Evolutionary conservation across 2,888 invertebrate genomes (phyloP).

Genomic region (Abrostola triplasia): DNA sequence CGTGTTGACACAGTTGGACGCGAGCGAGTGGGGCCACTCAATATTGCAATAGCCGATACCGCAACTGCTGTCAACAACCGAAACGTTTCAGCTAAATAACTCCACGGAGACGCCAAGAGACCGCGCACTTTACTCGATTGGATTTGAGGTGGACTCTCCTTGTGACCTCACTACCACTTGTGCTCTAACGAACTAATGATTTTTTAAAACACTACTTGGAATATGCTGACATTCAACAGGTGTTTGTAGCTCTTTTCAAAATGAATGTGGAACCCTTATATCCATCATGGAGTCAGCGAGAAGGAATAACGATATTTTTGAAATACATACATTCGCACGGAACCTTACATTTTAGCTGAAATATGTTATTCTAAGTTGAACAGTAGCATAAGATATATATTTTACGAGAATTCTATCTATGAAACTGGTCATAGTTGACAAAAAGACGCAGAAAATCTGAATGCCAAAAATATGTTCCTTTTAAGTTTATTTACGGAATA

Average conservation of each 20-base stretch:
- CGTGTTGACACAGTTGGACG: constrained; percentile 50
- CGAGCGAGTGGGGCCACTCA: constrained; percentile 51
- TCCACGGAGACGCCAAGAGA: constrained; percentile 70
- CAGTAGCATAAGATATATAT: constrained; percentile 37
- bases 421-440: constrained; percentile 50
- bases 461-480: constrained; percentile 61
- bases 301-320: constrained; percentile 35
- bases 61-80: constrained; percentile 75
- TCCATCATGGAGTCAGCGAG: constrained; percentile 22
- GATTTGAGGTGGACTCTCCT: constrained; percentile 77
- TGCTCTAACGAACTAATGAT: constrained; percentile 50
- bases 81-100: constrained; percentile 84
- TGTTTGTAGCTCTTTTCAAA: constrained; percentile 45
- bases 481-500: constrained; percentile 75
- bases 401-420: constrained; percentile 42
- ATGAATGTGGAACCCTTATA: constrained; percentile 29
- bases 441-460: constrained; percentile 48
- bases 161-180: constrained; percentile 64
- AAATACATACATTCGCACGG: constrained; percentile 30
- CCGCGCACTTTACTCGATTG: constrained; percentile 84
- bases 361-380: constrained; percentile 47
- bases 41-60: constrained; percentile 68
- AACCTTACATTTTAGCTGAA: constrained; percentile 31
- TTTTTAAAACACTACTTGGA: constrained; percentile 46
- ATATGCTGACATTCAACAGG: constrained; percentile 48